Evolutionary conservation across 2,797 vertebrate genomes (phyloP).

Genomic region (Molothrus ater): DNA sequence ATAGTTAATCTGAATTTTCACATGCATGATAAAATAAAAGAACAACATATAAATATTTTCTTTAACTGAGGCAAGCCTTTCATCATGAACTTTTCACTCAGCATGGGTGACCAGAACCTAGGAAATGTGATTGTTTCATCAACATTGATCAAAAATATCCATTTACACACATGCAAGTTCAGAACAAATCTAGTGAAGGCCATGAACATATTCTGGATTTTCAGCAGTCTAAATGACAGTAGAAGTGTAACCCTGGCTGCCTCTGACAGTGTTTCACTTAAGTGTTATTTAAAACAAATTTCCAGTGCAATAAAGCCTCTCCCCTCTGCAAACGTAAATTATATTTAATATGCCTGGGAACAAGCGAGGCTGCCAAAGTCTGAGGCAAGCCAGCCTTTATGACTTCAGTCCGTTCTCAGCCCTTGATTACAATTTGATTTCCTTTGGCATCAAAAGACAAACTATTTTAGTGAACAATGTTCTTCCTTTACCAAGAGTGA

Average conservation of each 20-base stretch:
- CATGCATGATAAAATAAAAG: background rate
- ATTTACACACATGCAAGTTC: background rate
- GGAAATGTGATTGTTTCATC: background rate
- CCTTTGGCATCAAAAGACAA: slow-evolving; percentile 83
- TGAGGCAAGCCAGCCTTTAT: slow-evolving; percentile 78
- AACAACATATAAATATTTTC: background rate
- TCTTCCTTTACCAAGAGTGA: slow-evolving; percentile 81
- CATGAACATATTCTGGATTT: slow-evolving; percentile 5
- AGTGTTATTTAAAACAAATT: slow-evolving; percentile 75
- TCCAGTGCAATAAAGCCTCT: slow-evolving; percentile 71
- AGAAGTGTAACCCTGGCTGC: slow-evolving; percentile 1
- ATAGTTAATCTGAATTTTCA: background rate
- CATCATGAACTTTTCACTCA: background rate
- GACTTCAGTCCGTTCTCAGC: slow-evolving; percentile 88
- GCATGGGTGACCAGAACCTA: background rate
- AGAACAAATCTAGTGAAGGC: background rate
- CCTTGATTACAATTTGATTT: slow-evolving; percentile 86
- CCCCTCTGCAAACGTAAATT: slow-evolving; percentile 76
- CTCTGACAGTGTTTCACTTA: slow-evolving; percentile 38
- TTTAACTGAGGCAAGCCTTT: background rate
- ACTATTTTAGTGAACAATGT: slow-evolving; percentile 87
- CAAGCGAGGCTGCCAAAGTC: slow-evolving; percentile 71
- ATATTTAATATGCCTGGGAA: slow-evolving; percentile 83
- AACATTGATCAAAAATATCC: background rate
- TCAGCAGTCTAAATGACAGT: slow-evolving; percentile 15